These are phyloP conservation scores for Syndactyla subalaris DNA, from an alignment of 2,797 vertebrate genomes.

Conservation along the genomic window DNA sequence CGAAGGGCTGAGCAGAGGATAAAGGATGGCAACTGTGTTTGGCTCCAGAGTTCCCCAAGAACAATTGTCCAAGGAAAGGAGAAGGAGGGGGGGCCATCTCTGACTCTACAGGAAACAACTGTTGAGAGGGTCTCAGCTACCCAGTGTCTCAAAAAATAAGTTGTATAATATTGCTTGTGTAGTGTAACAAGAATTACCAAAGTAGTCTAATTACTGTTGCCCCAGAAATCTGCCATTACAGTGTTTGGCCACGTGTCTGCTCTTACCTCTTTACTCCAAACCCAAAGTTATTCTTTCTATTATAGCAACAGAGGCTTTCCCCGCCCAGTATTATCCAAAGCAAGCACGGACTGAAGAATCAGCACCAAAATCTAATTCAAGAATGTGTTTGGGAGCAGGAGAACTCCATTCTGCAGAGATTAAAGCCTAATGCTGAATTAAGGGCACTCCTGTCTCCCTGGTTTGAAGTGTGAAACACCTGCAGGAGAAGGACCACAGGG, in stretches of 20 bases:
- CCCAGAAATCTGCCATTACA: background rate
- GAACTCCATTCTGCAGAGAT: background rate
- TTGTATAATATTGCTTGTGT: background rate
- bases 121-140: background rate
- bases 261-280: background rate
- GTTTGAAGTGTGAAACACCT: background rate
- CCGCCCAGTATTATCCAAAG: background rate
- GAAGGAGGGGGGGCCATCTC: accelerated
- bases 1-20: background rate
- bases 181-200: background rate
- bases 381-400: background rate
- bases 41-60: background rate
- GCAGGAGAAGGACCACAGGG: background rate
- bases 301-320: background rate
- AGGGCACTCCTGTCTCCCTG: background rate
- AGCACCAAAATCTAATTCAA: background rate
- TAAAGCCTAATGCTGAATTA: background rate
- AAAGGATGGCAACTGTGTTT: background rate
- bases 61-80: accelerated
- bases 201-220: background rate
- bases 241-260: background rate
- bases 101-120: background rate
- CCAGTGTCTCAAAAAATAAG: background rate
- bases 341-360: background rate
- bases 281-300: background rate